Base-by-base conservation (phyloP, 2,888 invertebrate species). In the Lasioglossum lativentre region DNA sequence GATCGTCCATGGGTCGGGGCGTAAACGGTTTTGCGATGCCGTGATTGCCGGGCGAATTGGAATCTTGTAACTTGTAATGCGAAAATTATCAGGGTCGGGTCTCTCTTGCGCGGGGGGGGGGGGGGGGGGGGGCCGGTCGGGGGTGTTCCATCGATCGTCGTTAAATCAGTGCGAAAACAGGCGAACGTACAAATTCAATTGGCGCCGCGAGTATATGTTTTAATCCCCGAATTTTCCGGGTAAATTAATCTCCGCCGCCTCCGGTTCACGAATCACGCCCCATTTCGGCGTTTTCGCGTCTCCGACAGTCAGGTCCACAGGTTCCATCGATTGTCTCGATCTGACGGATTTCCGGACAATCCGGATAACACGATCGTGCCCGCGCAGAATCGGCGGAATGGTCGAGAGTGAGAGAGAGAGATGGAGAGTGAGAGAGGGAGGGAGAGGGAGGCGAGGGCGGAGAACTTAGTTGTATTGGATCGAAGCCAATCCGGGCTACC, bases 381-480 rank as follows among this genome's bases (percentile, higher is more conserved):
- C 38, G 87, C 79, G 75, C 85, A 85, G 91, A 89, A 90, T 91
- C 87, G 71, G 1, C 40, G n/a, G 38, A 38, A 68, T 34, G 68
- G 38, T 12, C 19, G 68, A 10, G 23, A 4, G 63, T 6, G 10
- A 8, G 30, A 52, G 8, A 23, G 23, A 23, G 23, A 52, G 23
- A 23, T 0, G 5, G 52, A 23, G 19, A 19, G 0, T 0, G 47
- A 2, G 6, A 23, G 2, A 47, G 47, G 6, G 47, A 47, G 19
- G 6, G 19, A 5, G 47, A 12, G 56, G 23, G 56, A 4, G 56
- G 78, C 12, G 30, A 47, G 40, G 45, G 75, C 30, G 63, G 12
- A 27, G 86, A 87, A 92, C 90, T 92, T 91, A 91, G 92, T 92
- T 92, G 90, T 91, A 91, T 92, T 90, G 91, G 90, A 90, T 88